A percentile compares a stretch with the other conserved stretches of the same genome.
Evolutionary conservation across 1,140 invertebrate genomes (phyloP).

Genomic region (Drosophila sproati): DNA sequence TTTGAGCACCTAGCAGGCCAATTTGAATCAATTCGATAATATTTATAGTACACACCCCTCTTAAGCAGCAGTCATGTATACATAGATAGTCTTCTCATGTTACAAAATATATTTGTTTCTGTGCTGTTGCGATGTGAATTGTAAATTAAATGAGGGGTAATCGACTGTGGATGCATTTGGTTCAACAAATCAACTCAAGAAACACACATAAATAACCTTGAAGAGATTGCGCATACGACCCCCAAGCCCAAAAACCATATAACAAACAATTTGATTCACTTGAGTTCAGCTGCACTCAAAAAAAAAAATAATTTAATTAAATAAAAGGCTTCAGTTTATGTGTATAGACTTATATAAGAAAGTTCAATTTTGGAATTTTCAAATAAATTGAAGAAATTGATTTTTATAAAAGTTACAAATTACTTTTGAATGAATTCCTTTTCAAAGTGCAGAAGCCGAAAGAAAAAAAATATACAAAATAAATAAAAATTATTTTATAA

Average conservation of each 20-base stretch:
- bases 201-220: neutral
- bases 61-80: neutral
- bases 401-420: too few relatives aligned
- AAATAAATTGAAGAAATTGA: too few relatives aligned
- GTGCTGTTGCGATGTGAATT: conserved; percentile 2
- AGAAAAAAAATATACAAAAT: too few relatives aligned
- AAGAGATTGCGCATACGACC: conserved; percentile 43
- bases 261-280: conserved; percentile 69
- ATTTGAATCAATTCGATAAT: neutral
- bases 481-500: too few relatives aligned
- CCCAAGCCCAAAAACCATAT: neutral
- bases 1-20: neutral
- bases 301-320: conserved; percentile 37
- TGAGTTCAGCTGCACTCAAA: conserved; percentile 23
- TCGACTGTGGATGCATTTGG: conserved; percentile 56
- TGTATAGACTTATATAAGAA: too few relatives aligned
- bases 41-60: neutral
- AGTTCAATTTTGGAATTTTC: too few relatives aligned
- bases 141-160: conserved; percentile 38
- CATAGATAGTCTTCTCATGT: conserved; percentile 2
- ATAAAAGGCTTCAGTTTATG: too few relatives aligned
- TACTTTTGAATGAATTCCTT: too few relatives aligned
- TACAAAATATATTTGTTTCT: neutral
- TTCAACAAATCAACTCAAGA: conserved; percentile 37
- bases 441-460: too few relatives aligned